Percentiles rank a stretch among this genome's conserved stretches.
Evolutionary conservation across 2,113 vertebrate genomes (phyloP).

Genomic region (Rhegmatorhina hoffmannsi): DNA sequence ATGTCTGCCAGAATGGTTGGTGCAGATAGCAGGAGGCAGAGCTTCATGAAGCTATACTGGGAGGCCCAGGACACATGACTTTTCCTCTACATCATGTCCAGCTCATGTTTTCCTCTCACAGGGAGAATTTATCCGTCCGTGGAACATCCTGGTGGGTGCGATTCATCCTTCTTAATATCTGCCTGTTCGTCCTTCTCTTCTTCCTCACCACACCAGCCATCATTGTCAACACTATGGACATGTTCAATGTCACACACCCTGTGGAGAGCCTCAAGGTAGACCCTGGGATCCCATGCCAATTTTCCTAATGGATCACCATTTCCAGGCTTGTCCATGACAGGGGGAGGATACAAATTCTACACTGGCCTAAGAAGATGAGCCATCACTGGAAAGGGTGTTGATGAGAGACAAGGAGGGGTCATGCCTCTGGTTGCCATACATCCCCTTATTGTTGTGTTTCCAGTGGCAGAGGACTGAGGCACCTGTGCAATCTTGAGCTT

Average conservation of each 20-base stretch:
- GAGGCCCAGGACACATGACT: neutral
- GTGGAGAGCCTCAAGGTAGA: constrained; percentile 89
- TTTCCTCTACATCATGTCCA: neutral
- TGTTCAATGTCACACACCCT: constrained; percentile 95
- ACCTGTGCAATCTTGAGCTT: neutral
- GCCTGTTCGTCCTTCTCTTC: constrained; percentile 94
- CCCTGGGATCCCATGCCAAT: neutral
- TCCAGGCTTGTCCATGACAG: neutral
- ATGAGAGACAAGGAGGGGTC: neutral
- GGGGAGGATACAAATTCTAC: neutral
- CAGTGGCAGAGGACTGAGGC: neutral
- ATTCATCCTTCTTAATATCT: constrained; percentile 89
- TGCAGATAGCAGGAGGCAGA: neutral
- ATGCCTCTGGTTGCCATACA: neutral
- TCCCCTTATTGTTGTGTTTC: neutral
- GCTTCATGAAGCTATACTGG: neutral
- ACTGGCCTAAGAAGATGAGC: neutral
- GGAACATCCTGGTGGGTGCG: constrained; percentile 91
- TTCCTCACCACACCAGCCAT: constrained; percentile 98
- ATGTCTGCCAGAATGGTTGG: neutral
- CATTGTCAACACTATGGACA: constrained; percentile 97
- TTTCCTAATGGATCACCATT: neutral
- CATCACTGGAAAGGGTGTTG: neutral
- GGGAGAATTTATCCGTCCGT: constrained; percentile 93
- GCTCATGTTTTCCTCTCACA: constrained; percentile 54